A percentile compares a stretch with the other conserved stretches of the same genome.
Evolutionary conservation across 2,888 invertebrate species (phyloP).

Genomic region (Archips crataeganus): DNA sequence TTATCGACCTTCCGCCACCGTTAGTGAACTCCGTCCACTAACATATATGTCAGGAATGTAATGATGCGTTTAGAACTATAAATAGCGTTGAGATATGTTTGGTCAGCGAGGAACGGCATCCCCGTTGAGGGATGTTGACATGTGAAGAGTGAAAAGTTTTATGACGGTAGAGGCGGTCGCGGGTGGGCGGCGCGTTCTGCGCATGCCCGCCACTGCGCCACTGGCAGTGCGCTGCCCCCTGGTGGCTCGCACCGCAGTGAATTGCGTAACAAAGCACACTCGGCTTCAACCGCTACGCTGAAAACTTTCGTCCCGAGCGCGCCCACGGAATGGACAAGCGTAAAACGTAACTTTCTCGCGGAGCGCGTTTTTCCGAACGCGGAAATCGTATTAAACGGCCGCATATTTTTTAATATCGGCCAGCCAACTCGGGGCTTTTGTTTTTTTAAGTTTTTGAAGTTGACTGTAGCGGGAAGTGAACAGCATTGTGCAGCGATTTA

Average conservation of each 20-base stretch:
- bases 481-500: slow-evolving; percentile 68
- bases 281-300: slow-evolving; percentile 75
- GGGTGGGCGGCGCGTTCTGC: slow-evolving; percentile 58
- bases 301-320: slow-evolving; percentile 78
- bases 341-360: slow-evolving; percentile 79
- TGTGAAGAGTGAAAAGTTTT: slow-evolving; percentile 62
- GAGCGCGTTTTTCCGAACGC: slow-evolving; percentile 58
- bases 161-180: slow-evolving; percentile 52
- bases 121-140: slow-evolving; percentile 50
- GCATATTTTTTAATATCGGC: slow-evolving; percentile 47
- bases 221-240: slow-evolving; percentile 81
- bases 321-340: slow-evolving; percentile 72
- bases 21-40: slow-evolving; percentile 49
- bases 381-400: slow-evolving; percentile 48
- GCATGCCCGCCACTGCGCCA: slow-evolving; percentile 86
- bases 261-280: slow-evolving; percentile 85
- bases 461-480: slow-evolving; percentile 69
- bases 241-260: slow-evolving; percentile 80
- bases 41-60: slow-evolving; percentile 52
- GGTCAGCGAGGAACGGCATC: slow-evolving; percentile 22
- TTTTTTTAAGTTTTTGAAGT: slow-evolving; percentile 66
- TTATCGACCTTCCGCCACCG: slow-evolving; percentile 69
- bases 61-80: slow-evolving; percentile 38
- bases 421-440: slow-evolving; percentile 58
- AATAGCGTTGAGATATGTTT: slow-evolving; percentile 23